Percentiles rank a stretch among this genome's conserved stretches.
phyloP scores from a whole-genome alignment of 2,888 invertebrate species.

The Achlya flavicornis region DNA sequence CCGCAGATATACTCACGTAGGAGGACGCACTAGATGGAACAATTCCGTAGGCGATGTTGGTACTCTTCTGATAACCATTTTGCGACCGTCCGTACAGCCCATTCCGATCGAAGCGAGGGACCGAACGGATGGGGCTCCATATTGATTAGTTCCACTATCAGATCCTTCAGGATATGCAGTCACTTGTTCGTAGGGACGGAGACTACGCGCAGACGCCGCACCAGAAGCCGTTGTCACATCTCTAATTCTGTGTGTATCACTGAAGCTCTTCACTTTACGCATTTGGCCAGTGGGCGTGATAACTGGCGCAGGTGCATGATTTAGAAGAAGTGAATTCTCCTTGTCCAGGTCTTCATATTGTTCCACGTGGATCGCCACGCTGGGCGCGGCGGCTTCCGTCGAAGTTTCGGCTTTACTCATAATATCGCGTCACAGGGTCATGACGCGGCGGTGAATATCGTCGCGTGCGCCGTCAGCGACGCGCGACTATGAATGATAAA shows the following conservation, averaged over 20 bases:
- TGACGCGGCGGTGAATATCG: slow-evolving; percentile 66
- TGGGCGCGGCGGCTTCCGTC: slow-evolving; percentile 74
- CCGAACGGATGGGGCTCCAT: slow-evolving; percentile 88
- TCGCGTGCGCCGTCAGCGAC: slow-evolving; percentile 77
- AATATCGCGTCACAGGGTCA: slow-evolving; percentile 79
- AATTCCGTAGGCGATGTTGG: slow-evolving; percentile 94
- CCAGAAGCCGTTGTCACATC: slow-evolving; percentile 74
- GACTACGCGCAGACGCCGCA: slow-evolving; percentile 75
- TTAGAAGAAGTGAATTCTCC: slow-evolving; percentile 72
- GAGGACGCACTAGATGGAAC: slow-evolving; percentile 93
- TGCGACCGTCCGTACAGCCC: slow-evolving; percentile 94
- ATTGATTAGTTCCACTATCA: slow-evolving; percentile 85
- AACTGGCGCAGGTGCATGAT: slow-evolving; percentile 60
- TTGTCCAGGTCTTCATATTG: slow-evolving; percentile 67
- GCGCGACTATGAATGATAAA: slow-evolving; percentile 70
- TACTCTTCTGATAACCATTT: slow-evolving; percentile 92
- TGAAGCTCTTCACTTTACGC: slow-evolving; percentile 81
- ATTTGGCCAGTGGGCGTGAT: slow-evolving; percentile 79
- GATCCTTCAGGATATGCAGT: slow-evolving; percentile 82
- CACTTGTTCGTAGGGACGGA: slow-evolving; percentile 79
- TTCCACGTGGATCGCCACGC: slow-evolving; percentile 75
- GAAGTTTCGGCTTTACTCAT: slow-evolving; percentile 75
- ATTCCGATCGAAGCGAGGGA: slow-evolving; percentile 93
- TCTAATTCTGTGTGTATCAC: slow-evolving; percentile 77
- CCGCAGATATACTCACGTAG: slow-evolving; percentile 87